Evolutionary conservation across 2,888 invertebrate species (phyloP).

Genomic region (Iphiclides podalirius): DNA sequence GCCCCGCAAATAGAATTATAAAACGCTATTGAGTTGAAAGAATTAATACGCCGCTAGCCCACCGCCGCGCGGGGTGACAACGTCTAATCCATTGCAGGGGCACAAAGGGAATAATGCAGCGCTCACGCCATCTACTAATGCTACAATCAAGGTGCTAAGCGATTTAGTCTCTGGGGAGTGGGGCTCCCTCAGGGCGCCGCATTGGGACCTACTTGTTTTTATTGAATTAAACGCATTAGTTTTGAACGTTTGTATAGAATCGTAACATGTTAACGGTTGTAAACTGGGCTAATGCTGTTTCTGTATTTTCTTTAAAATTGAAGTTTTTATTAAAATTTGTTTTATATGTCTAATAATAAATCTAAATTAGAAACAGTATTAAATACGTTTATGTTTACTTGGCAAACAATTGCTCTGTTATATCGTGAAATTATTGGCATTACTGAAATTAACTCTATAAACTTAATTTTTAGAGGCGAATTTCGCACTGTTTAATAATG

Average conservation of each 20-base stretch:
- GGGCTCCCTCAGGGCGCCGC: constrained; percentile 27
- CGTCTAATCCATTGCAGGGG: constrained; percentile 33
- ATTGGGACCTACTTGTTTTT: constrained; percentile 15
- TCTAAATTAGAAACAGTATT: no score
- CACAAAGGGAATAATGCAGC: constrained; percentile 36
- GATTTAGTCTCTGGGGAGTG: constrained; percentile 30
- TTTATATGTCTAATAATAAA: no score
- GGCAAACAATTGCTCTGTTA: no score
- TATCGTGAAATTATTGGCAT: no score
- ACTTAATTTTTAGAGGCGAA: no score
- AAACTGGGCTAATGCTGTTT: neutral
- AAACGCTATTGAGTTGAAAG: constrained; percentile 19
- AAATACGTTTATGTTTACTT: no score
- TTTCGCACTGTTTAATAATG: no score
- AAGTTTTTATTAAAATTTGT: no score
- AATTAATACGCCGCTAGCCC: constrained; percentile 15
- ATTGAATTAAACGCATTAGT: constrained; percentile 20
- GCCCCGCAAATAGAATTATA: constrained; percentile 16
- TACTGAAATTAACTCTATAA: no score
- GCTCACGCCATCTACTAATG: constrained; percentile 26
- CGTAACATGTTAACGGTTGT: neutral
- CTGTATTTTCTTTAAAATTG: no score
- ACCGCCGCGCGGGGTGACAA: constrained; percentile 21
- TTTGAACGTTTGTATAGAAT: constrained; percentile 4
- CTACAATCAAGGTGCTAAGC: constrained; percentile 34